Evolutionary conservation across 2,797 vertebrate genomes (phyloP).

Genomic region (Atherinosoma microstoma): DNA sequence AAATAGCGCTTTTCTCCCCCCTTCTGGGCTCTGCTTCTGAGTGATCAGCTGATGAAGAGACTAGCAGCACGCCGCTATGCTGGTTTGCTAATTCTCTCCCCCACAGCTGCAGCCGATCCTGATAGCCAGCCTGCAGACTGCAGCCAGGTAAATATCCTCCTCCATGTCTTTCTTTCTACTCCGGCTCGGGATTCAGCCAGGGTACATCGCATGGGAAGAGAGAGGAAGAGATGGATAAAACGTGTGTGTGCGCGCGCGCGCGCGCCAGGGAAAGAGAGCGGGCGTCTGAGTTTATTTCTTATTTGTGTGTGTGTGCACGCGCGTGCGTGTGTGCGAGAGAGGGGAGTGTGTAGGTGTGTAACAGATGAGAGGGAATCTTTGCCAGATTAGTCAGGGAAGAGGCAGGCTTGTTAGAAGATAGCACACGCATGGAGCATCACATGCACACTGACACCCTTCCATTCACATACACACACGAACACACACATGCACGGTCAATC

Average conservation of each 20-base stretch:
- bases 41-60: constrained; percentile 99
- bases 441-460: constrained; percentile 54
- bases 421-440: constrained; percentile 79
- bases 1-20: constrained; percentile 93
- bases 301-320: constrained; percentile 36
- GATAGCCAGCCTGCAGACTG: constrained; percentile 95
- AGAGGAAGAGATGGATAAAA: constrained; percentile 73
- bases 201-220: constrained; percentile 85
- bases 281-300: constrained; percentile 32
- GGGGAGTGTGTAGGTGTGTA: constrained; percentile 70
- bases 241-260: constrained; percentile 35
- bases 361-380: constrained; percentile 80
- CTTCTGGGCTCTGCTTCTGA: constrained; percentile 93
- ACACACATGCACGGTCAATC: constrained; percentile 55
- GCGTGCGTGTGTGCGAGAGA: constrained; percentile 37
- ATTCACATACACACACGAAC: constrained; percentile 32
- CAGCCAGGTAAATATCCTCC: constrained; percentile 96
- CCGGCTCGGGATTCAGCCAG: constrained; percentile 89
- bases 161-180: constrained; percentile 67
- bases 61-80: constrained; percentile 99
- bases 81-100: constrained; percentile 99
- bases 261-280: constrained; percentile 32
- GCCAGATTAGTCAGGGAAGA: constrained; percentile 80
- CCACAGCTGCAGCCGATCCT: constrained; percentile 92
- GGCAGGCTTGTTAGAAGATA: constrained; percentile 84